Evolutionary conservation across 2,888 invertebrate species (phyloP), one percentile per base, ranked within the genome.

Genomic region (Eupithecia centaureata): DNA sequence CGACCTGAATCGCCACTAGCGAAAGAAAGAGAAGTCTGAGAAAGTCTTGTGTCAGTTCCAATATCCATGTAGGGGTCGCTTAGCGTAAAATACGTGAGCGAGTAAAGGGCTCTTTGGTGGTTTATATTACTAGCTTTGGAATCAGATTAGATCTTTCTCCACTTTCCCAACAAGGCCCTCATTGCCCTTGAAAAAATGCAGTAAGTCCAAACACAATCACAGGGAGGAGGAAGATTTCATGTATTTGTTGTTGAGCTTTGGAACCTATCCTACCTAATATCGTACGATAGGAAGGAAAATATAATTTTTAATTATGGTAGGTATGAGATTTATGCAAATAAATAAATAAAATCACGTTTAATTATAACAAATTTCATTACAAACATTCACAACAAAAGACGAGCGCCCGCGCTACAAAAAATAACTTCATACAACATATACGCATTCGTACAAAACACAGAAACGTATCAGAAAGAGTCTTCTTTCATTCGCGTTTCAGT

Each of bases 341-440:
- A 42, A 38, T 38, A 18, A 8, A 18, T 38, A n/a, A n/a, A n/a
- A n/a, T 42, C 42, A 18, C 18, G 18, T 42, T 18, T 42, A 42
- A 42, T 18, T 18, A n/a, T 8, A 42, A 42, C 7, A 2, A 42
- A 18, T 42, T 42, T 2, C 8, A 42, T 42, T 2, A 42, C n/a
- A 18, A 18, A 42, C 38, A 42, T 42, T 18, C 42, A n/a, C n/a
- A n/a, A n/a, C n/a, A 2, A 8, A 42, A 2, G n/a, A 8, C 8
- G 42, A 42, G 42, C 42, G 42, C 42, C 42, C n/a, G 42, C 42
- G 42, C 42, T 42, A 42, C 42, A 18, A 8, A 38, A 38, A n/a
- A 7, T 8, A 42, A 8, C 8, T 35, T 42, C 7, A 18, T 18
- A 18, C 2, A n/a, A 18, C n/a, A 38, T n/a, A 42, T n/a, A 42